Percentiles rank a stretch among this genome's conserved stretches.
Evolutionary conservation across 2,797 vertebrate genomes (phyloP).

Genomic region (Liparis tanakae): DNA sequence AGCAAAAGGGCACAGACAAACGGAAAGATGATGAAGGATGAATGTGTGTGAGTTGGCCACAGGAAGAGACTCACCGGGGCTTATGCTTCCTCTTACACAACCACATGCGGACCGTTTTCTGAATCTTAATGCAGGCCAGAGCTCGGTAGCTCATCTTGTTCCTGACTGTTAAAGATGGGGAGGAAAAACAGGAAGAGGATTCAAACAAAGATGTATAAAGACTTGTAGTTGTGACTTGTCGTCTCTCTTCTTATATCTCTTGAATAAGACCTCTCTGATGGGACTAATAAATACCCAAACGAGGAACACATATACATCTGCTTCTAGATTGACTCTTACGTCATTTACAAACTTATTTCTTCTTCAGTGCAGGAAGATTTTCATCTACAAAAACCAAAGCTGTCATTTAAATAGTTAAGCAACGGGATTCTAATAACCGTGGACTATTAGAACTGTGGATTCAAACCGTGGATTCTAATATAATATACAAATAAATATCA

Average conservation of each 20-base stretch:
- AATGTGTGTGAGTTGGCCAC: slow-evolving; percentile 1
- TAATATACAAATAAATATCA: neutral
- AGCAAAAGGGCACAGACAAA: slow-evolving; percentile 24
- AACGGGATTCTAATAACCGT: too few species aligned
- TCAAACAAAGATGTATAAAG: neutral
- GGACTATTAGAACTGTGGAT: neutral
- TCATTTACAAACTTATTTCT: slow-evolving; percentile 1
- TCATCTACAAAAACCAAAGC: neutral
- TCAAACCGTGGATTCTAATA: neutral
- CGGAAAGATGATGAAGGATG: slow-evolving; percentile 7
- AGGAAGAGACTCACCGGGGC: slow-evolving; percentile 88
- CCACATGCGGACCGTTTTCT: slow-evolving; percentile 98
- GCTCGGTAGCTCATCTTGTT: slow-evolving; percentile 97
- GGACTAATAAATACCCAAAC: neutral
- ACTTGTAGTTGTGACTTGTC: neutral
- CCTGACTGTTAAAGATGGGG: slow-evolving; percentile 82
- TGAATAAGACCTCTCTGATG: neutral
- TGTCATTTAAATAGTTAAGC: neutral
- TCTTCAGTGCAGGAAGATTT: neutral
- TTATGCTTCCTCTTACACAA: slow-evolving; percentile 95
- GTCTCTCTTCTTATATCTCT: neutral
- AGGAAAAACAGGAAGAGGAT: neutral
- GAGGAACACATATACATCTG: neutral
- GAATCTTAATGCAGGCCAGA: slow-evolving; percentile 95
- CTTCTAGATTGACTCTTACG: neutral